A percentile compares a stretch with the other conserved stretches of the same genome.
phyloP scores from a whole-genome alignment of 2,113 vertebrate species.

The Hippocampus barbouri region DNA sequence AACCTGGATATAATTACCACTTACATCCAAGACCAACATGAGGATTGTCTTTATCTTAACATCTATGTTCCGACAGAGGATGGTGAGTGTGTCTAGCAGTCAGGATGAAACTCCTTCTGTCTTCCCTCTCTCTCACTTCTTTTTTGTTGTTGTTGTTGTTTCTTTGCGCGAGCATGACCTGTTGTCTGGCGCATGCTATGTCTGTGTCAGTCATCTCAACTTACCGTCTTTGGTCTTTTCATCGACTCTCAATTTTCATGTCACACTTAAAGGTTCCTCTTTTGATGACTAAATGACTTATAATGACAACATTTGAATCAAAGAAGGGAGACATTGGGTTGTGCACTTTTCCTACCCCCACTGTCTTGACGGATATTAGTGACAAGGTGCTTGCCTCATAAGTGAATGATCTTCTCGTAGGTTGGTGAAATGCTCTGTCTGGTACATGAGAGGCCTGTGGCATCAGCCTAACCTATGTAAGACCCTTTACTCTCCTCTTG shows the following conservation, averaged over 20 bases:
- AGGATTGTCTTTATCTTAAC: slow-evolving; percentile 98
- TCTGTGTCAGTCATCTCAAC: slow-evolving; percentile 70
- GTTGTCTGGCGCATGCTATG: slow-evolving; percentile 86
- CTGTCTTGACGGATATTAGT: slow-evolving; percentile 71
- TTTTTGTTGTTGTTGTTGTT: slow-evolving; percentile 46
- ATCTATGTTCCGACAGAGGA: slow-evolving; percentile 99
- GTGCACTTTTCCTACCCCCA: slow-evolving; percentile 72
- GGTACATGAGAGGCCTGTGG: slow-evolving; percentile 78
- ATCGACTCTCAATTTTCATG: slow-evolving; percentile 75
- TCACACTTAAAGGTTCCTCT: slow-evolving; percentile 84
- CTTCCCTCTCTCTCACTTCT: slow-evolving; percentile 44
- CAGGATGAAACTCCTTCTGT: slow-evolving; percentile 38
- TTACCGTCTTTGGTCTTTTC: slow-evolving; percentile 72
- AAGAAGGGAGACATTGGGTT: slow-evolving; percentile 62
- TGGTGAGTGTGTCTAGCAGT: slow-evolving; percentile 87
- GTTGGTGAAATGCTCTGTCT: slow-evolving; percentile 75
- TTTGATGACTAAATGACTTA: slow-evolving; percentile 69
- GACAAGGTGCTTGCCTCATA: slow-evolving; percentile 66
- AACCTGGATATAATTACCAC: slow-evolving; percentile 98
- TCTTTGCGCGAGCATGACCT: slow-evolving; percentile 85
- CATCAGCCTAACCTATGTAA: slow-evolving; percentile 78
- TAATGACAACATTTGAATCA: slow-evolving; percentile 39
- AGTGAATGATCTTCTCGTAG: slow-evolving; percentile 69
- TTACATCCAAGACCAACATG: slow-evolving; percentile 97
- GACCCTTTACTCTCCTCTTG: slow-evolving; percentile 74